These are phyloP conservation scores for Zootoca vivipara DNA, from an alignment of 2,113 vertebrate genomes.

Conservation along the genomic window DNA sequence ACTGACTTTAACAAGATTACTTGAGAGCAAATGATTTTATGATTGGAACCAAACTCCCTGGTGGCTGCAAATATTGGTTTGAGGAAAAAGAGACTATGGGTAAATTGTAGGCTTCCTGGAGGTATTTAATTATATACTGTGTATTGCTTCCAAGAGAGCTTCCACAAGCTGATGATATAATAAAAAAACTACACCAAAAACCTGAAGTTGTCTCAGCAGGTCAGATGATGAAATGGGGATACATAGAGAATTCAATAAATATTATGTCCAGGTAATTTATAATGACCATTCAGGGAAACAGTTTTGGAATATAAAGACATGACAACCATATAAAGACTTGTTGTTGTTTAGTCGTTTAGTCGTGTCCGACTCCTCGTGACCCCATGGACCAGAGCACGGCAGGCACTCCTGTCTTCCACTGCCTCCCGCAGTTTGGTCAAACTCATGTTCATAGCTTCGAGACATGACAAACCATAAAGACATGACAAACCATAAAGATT, in stretches of 20 bases:
- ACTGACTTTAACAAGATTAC: not conserved
- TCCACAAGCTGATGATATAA: not conserved
- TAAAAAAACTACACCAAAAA: not conserved
- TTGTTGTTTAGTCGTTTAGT: too few relatives aligned
- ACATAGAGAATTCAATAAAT: not conserved
- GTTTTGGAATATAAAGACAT: not conserved
- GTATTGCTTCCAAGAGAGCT: conserved; percentile 1
- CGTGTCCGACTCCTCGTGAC: too few relatives aligned
- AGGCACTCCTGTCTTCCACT: too few relatives aligned
- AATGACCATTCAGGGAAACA: not conserved
- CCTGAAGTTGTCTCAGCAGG: not conserved
- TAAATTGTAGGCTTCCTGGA: not conserved
- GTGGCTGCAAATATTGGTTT: not conserved
- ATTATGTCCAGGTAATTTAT: not conserved
- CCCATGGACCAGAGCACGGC: too few relatives aligned
- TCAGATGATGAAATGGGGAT: not conserved
- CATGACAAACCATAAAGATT: too few relatives aligned
- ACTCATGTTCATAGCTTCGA: too few relatives aligned
- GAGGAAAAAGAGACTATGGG: not conserved
- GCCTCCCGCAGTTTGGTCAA: too few relatives aligned
- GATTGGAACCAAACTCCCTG: not conserved
- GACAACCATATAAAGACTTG: too few relatives aligned
- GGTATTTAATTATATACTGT: not conserved
- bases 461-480: too few relatives aligned
- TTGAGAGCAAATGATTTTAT: not conserved